Evolutionary conservation across 2,888 invertebrate species (phyloP), one percentile per base, ranked within the genome.

Genomic region (Xanthia togata): DNA sequence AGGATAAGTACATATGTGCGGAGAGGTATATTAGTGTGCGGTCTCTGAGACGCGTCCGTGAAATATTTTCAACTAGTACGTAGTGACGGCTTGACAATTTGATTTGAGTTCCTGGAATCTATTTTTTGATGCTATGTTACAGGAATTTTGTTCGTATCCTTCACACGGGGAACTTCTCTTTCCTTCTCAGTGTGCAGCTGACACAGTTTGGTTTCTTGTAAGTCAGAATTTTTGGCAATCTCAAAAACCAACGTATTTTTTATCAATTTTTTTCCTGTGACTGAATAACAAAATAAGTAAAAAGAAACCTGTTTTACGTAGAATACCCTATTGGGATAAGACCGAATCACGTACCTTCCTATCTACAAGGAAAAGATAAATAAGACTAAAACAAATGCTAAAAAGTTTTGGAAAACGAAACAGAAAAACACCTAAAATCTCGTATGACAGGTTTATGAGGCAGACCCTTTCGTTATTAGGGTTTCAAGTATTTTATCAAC

Each of bases 21-120:
- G 44, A 41, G 26, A 60, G n/a, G 20, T 67, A 26, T 60, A 70
- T 67, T 78, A 69, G 57, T 57, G 62, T 9, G 57, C 55, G 60
- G 53, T 17, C 26, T 44, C 5, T 50, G 31, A 31, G 63, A 59
- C 70, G 67, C 64, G 64, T 55, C 38, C 26, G 53, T 41, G 41
- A 70, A 72, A 74, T 75, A 75, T 73, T 57, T 70, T 41, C 23
- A 59, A 67, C 70, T 35, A 70, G 44, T 41, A 41, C 41, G 31
- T 35, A 70, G 44, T 47, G 72, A 79, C 53, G 59, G 70, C 38
- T 60, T 62, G 35, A 75, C 47, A 82, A 75, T 82, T 64, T 55
- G 38, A 38, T 73, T 70, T 23, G 17, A 63, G 14, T 63, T 62
- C 23, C 47, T 64, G 26, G 53, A 65, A 70, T 47, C 8, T n/a